A percentile compares a stretch with the other conserved stretches of the same genome.
These are phyloP conservation scores for Cataglyphis altisquamis DNA, from an alignment of 2,888 invertebrate species.

Conservation along the genomic window DNA sequence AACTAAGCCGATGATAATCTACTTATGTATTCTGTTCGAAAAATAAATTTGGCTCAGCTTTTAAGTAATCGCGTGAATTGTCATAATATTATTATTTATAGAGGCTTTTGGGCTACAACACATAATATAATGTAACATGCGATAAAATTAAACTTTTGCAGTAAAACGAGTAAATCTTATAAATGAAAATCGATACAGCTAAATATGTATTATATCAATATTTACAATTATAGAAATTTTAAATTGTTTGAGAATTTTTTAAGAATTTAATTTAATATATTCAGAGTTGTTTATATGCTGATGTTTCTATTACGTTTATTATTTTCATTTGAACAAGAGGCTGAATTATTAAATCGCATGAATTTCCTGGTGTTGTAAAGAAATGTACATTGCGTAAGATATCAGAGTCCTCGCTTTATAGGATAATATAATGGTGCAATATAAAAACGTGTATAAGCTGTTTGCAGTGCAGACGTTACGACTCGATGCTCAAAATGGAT, in stretches of 20 bases:
- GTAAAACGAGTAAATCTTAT: neutral
- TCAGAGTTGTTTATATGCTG: neutral
- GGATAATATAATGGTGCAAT: conserved; percentile 32
- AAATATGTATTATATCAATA: conserved; percentile 9
- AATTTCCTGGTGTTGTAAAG: conserved; percentile 8
- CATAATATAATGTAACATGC: neutral
- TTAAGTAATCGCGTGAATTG: conserved; percentile 10
- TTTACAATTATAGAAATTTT: neutral
- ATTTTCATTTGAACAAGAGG: conserved; percentile 5
- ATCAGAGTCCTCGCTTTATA: conserved; percentile 21
- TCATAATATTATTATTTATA: conserved; percentile 15
- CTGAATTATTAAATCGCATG: conserved; percentile 38
- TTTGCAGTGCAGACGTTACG: conserved; percentile 39
- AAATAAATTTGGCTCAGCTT: conserved; percentile 35
- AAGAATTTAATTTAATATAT: neutral
- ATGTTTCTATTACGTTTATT: conserved; percentile 14
- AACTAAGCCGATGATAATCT: conserved; percentile 27
- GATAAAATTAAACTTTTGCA: conserved; percentile 12
- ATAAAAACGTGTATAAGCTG: conserved; percentile 52
- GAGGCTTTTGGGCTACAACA: neutral
- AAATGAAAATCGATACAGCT: neutral
- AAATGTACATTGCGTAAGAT: conserved; percentile 7
- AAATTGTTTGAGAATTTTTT: neutral
- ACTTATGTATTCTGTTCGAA: conserved; percentile 19
- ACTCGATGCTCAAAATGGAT: conserved; percentile 45